Base-by-base conservation (phyloP, 2,113 vertebrate genomes). In the Malurus elegans region DNA sequence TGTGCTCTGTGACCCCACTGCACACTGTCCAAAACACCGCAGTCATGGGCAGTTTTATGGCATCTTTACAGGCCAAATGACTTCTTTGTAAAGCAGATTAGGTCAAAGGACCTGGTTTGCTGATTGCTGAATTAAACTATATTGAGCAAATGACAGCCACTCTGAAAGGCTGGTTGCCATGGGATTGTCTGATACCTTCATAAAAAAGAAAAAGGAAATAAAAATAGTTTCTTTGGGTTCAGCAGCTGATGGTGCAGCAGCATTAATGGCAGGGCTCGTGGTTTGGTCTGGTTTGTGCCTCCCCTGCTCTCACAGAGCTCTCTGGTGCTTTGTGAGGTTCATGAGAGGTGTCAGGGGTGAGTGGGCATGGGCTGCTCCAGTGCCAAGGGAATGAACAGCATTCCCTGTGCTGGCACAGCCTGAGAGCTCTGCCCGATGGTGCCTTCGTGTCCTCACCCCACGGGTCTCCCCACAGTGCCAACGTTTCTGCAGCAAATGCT, bases 371-470 rank as follows among this genome's bases (percentile, higher is more conserved):
- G 78, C 10, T 29, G 38, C 45, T 40, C 47, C 3, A 0, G 28
- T 0, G 72, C 56, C 2, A 11, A 5, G 73, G 48, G 64, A 38
- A 13, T 6, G 54, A 15, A 3, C 28, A 51, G 24, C 0, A 0
- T 29, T 40, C 60, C 17, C 1, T 13, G 26, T 18, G 45, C 78
- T 44, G 73, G 72, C 5, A 18, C 54, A 38, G 32, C 69, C 58
- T 1, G 2, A 45, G 60, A 47, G 16, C 57, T 31, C 54, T 72
- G 65, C 2, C 60, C n/a, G 38, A 9, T n/a, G 28, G 36, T 71
- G 54, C 50, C 56, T 38, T 31, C 32, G 0, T 14, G 8, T 13
- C 84, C 18, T 16, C 66, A 44, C 26, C 64, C 47, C 60, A 38
- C 15, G 66, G 57, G 44, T 17, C 51, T 18, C 56, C 60, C 48